These are phyloP conservation scores for Athene noctua DNA, from an alignment of 2,113 vertebrate species.

Conservation along the genomic window DNA sequence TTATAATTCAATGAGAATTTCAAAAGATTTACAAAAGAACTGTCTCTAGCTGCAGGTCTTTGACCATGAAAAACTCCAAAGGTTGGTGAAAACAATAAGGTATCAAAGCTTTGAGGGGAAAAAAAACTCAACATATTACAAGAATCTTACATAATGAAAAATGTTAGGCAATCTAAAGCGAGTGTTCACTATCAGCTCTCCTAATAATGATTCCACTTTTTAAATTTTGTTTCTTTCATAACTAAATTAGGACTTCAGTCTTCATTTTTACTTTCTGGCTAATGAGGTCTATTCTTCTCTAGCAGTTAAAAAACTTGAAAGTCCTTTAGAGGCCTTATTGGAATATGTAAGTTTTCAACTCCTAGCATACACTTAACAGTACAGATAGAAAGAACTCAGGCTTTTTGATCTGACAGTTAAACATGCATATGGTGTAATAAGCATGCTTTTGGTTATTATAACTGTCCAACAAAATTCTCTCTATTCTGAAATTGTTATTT, in stretches of 20 bases:
- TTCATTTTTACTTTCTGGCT: neutral
- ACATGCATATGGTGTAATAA: neutral
- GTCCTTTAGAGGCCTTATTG: neutral
- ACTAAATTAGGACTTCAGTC: neutral
- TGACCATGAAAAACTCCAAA: neutral
- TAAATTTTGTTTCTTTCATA: constrained; percentile 6
- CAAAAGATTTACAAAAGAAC: neutral
- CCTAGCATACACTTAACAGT: neutral
- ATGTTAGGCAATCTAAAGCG: neutral
- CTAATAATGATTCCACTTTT: neutral
- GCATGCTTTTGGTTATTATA: neutral
- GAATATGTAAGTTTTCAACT: neutral
- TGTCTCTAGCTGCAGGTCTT: neutral
- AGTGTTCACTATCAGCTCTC: neutral
- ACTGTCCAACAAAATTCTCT: neutral
- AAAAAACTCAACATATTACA: rapidly evolving
- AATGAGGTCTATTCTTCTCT: neutral
- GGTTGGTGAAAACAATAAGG: neutral
- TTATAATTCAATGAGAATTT: neutral
- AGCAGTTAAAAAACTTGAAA: neutral
- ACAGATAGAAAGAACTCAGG: neutral
- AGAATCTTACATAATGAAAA: neutral
- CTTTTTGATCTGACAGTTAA: neutral
- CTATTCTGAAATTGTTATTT: neutral
- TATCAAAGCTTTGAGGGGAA: neutral